Percentiles rank a stretch among this genome's conserved stretches.
phyloP scores from a whole-genome alignment of 2,888 invertebrate genomes.

The Apomyelois bistriatella region DNA sequence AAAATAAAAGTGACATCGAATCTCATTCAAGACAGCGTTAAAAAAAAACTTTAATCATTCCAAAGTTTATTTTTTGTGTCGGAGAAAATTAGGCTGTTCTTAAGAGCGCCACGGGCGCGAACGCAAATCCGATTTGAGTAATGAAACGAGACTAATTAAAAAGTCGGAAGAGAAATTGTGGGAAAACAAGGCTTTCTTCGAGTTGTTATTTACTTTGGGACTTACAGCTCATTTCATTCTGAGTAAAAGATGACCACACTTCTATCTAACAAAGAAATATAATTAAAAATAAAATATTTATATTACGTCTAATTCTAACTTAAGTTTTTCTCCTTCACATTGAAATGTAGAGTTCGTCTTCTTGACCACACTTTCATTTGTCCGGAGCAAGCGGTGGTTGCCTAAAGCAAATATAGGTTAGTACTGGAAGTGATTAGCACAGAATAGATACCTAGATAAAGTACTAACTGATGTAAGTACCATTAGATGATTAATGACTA shows the following conservation, averaged over 20 bases:
- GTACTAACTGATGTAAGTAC: too few species aligned
- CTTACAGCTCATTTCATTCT: conserved; percentile 16
- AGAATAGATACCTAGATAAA: too few species aligned
- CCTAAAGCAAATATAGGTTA: too few species aligned
- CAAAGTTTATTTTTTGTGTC: conserved; percentile 36
- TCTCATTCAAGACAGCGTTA: conserved; percentile 28
- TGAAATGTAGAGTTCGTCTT: too few species aligned
- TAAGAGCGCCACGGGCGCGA: conserved; percentile 56
- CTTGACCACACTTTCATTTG: too few species aligned
- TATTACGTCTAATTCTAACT: too few species aligned
- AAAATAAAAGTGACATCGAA: conserved; percentile 33
- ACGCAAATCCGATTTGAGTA: conserved; percentile 69
- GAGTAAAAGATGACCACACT: neutral
- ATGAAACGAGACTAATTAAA: conserved; percentile 68
- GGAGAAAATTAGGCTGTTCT: conserved; percentile 53
- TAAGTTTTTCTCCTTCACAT: too few species aligned
- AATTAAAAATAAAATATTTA: neutral
- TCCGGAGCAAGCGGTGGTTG: too few species aligned
- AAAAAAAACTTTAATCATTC: conserved; percentile 35
- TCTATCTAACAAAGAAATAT: neutral
- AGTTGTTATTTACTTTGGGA: conserved; percentile 39
- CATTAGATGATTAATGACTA: too few species aligned
- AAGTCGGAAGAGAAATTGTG: conserved; percentile 53
- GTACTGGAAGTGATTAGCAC: too few species aligned
- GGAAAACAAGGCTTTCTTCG: conserved; percentile 45